phyloP scores from a whole-genome alignment of 2,113 vertebrate genomes.

The Rhinichthys klamathensis region DNA sequence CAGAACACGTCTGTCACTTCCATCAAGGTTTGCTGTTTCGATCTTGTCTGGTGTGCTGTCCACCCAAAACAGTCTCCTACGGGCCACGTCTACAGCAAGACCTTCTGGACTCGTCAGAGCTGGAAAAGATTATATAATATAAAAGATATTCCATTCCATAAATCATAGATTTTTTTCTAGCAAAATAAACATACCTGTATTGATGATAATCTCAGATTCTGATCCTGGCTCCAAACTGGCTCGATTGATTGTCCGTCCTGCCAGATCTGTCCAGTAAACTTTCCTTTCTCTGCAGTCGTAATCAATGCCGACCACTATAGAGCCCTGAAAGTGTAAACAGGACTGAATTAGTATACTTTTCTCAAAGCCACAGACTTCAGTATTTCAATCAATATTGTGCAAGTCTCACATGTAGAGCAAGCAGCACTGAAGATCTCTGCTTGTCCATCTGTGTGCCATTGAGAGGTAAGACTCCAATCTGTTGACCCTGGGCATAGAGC shows the following conservation, averaged over 20 bases:
- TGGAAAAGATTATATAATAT: slow-evolving; percentile 59
- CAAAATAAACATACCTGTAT: slow-evolving; percentile 74
- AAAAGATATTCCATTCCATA: no score
- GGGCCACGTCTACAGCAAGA: slow-evolving; percentile 85
- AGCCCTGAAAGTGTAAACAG: slow-evolving; percentile 78
- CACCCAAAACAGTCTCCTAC: slow-evolving; percentile 90
- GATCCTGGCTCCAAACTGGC: slow-evolving; percentile 81
- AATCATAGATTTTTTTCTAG: background rate
- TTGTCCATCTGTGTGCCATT: slow-evolving; percentile 85
- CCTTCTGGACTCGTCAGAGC: slow-evolving; percentile 94
- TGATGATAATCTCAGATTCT: slow-evolving; percentile 87
- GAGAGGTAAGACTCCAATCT: slow-evolving; percentile 90
- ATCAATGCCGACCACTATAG: slow-evolving; percentile 93
- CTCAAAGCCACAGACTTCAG: background rate
- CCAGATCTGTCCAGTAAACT: slow-evolving; percentile 95
- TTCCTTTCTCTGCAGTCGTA: slow-evolving; percentile 89
- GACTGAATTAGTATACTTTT: background rate
- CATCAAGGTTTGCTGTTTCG: slow-evolving; percentile 86
- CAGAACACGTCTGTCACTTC: slow-evolving; percentile 81
- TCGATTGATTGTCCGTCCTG: slow-evolving; percentile 87
- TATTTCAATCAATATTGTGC: background rate
- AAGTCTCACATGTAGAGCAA: slow-evolving; percentile 87
- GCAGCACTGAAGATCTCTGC: slow-evolving; percentile 80
- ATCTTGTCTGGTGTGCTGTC: slow-evolving; percentile 91
- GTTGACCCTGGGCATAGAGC: slow-evolving; percentile 95